Evolutionary conservation across 2,797 vertebrate species (phyloP), one percentile per base, ranked within the genome.

Genomic region (Amniataba percoides): DNA sequence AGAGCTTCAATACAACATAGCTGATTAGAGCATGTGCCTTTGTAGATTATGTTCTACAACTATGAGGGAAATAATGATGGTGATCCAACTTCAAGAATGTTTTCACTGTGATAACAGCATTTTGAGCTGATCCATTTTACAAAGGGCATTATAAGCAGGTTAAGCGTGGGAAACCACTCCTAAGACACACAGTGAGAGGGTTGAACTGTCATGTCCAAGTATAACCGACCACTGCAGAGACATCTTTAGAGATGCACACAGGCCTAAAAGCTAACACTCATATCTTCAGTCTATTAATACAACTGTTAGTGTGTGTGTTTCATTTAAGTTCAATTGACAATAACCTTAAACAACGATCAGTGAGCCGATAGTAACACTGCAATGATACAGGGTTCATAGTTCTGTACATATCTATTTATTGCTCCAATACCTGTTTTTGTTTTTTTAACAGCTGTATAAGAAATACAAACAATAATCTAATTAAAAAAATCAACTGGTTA

Each of bases 31-130:
- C 6, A 4, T 58, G 56, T 46, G 14, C 39, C 40, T 53, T 77
- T 58, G 53, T 21, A 56, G 55, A 65, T 48, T 66, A 77, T 39
- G 46, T 31, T 46, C 11, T 40, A 31, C 56, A 67, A 67, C 45
- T 13, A 48, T 48, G 36, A 62, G 21, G n/a, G 42, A 59, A 58
- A 45, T 14, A 7, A 42, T 9, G 4, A 39, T 18, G 16, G 14
- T 53, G 49, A 68, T 46, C 19, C 15, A 48, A 31, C 21, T 65
- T 66, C 7, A 64, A 36, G 16, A 64, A 56, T 16, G 3, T 46
- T 69, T 64, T 55, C 25, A 71, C 45, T 51, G 14, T 56, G 56
- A 66, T 36, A 49, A 0, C 1, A 55, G n/a, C 11, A 21, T 39
- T 63, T 55, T 60, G 6, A 64, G 49, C 5, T 21, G 7, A 39